These are phyloP conservation scores for Puntigrus tetrazona DNA, from an alignment of 2,113 vertebrate genomes.

Conservation along the genomic window DNA sequence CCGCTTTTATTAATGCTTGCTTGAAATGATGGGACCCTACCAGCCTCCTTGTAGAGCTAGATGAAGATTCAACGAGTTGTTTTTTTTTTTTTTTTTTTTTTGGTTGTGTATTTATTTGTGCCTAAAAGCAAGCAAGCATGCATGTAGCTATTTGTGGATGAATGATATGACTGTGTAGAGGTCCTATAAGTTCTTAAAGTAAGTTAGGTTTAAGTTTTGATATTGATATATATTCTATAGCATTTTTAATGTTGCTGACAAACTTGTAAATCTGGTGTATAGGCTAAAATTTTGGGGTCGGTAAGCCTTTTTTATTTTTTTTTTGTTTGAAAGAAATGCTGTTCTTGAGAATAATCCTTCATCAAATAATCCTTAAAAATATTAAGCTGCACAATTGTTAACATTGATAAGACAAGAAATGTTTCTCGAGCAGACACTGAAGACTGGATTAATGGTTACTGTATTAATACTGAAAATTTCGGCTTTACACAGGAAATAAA, in stretches of 20 bases:
- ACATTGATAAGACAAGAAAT: not conserved
- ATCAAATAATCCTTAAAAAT: not conserved
- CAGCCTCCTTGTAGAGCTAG: not conserved
- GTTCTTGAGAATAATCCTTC: not conserved
- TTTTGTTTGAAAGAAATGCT: no score
- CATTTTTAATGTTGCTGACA: not conserved
- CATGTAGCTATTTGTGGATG: not conserved
- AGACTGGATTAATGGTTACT: not conserved
- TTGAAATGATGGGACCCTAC: not conserved
- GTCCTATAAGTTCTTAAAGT: not conserved
- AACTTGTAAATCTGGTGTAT: not conserved
- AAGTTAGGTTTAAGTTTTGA: not conserved
- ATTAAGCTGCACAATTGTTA: not conserved
- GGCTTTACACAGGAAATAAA: not conserved
- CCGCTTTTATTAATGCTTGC: slow-evolving; percentile 47
- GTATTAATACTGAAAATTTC: no score
- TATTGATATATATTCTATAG: no score
- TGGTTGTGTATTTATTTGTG: not conserved
- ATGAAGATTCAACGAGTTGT: slow-evolving; percentile 22
- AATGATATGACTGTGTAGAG: not conserved
- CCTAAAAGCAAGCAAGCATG: no score
- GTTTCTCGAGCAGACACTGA: not conserved
- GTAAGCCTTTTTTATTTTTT: not conserved
- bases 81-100: no score
- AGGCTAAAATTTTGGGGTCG: not conserved